A percentile compares a stretch with the other conserved stretches of the same genome.
Evolutionary conservation across 1,140 invertebrate species (phyloP).

Genomic region (Lepidurus apus): DNA sequence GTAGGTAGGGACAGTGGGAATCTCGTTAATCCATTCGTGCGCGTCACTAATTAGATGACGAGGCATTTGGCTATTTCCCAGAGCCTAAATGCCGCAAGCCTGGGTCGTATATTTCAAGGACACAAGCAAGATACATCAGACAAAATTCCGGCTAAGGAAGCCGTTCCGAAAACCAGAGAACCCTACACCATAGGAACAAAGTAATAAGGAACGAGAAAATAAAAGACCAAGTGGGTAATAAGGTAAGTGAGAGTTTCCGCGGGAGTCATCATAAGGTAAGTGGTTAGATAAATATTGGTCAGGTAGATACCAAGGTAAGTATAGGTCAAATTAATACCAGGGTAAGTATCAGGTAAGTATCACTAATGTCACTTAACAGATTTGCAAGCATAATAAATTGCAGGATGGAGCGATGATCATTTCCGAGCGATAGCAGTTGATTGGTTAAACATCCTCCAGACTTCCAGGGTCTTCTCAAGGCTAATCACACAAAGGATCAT

Average conservation of each 20-base stretch:
- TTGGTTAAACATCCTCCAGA: not conserved
- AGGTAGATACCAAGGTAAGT: too few relatives aligned
- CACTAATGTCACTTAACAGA: not conserved
- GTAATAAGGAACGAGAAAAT: not conserved
- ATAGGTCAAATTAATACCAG: too few relatives aligned
- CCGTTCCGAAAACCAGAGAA: not conserved
- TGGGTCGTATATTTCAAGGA: not conserved
- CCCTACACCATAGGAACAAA: not conserved
- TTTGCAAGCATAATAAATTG: not conserved
- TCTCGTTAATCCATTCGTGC: too few relatives aligned
- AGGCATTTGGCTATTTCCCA: not conserved
- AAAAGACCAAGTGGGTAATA: not conserved
- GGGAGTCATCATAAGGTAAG: too few relatives aligned
- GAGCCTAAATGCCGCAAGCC: not conserved
- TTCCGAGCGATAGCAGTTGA: not conserved
- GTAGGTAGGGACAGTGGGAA: too few relatives aligned
- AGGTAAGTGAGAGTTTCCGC: too few relatives aligned
- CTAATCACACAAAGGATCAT: not conserved
- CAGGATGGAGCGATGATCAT: too few relatives aligned
- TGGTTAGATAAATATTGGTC: too few relatives aligned
- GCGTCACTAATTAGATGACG: too few relatives aligned
- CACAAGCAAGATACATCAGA: not conserved
- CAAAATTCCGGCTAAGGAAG: not conserved
- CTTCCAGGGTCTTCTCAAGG: not conserved
- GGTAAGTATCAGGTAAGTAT: not conserved